phyloP scores from a whole-genome alignment of 2,888 invertebrate genomes.

The Rutpela maculata region DNA sequence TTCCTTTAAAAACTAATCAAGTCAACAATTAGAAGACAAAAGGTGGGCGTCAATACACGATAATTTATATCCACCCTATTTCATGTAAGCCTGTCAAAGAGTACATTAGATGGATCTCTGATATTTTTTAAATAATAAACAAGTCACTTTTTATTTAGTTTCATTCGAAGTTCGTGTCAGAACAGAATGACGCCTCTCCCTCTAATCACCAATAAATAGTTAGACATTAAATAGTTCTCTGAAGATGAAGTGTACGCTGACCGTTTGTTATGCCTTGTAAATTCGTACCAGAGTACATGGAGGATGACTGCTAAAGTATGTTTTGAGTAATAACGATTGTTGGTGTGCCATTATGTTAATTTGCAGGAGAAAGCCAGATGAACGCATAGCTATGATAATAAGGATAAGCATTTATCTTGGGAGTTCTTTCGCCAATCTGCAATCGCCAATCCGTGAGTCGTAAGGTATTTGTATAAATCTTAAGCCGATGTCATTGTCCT shows the following conservation, averaged over 20 bases:
- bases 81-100: background rate
- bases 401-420: background rate
- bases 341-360: background rate
- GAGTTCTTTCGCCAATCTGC: background rate
- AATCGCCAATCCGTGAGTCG: background rate
- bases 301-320: background rate
- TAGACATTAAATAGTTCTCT: background rate
- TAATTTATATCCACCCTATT: conserved; percentile 12
- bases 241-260: background rate
- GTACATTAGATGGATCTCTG: conserved; percentile 13
- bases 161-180: conserved; percentile 15
- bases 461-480: no score
- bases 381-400: background rate
- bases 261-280: conserved; percentile 1
- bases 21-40: conserved; percentile 9
- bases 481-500: no score
- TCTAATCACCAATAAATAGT: conserved; percentile 8
- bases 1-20: conserved; percentile 6
- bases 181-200: conserved; percentile 1
- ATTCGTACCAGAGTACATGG: background rate
- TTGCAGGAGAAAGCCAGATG: background rate
- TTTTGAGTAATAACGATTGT: conserved; percentile 7
- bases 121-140: background rate
- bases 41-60: conserved; percentile 1
- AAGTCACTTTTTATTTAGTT: background rate